A percentile compares a stretch with the other conserved stretches of the same genome.
Conservation (phyloP, 2,888 invertebrate species). For the Cloeon dipterum region DNA sequence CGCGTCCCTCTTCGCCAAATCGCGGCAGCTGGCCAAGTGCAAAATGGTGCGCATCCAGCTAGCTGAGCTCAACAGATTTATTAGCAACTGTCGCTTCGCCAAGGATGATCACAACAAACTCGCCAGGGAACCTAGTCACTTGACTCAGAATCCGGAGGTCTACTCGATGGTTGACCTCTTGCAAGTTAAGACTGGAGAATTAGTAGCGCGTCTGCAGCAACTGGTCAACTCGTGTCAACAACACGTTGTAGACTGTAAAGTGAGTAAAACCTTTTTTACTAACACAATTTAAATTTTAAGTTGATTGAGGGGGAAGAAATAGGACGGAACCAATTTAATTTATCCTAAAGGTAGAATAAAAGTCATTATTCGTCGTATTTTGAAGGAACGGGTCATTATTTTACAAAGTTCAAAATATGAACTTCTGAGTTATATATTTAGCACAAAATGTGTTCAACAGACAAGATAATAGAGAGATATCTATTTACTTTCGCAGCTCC, state of each 20-base stretch:
- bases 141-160: slow-evolving; percentile 36
- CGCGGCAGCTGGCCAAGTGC: slow-evolving; percentile 33
- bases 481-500: too few relatives aligned
- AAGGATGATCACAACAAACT: too few relatives aligned
- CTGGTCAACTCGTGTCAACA: slow-evolving; percentile 31
- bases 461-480: too few relatives aligned
- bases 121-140: slow-evolving; percentile 31
- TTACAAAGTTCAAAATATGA: too few relatives aligned
- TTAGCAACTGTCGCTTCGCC: slow-evolving; percentile 44
- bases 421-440: too few relatives aligned
- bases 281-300: too few relatives aligned
- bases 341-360: too few relatives aligned
- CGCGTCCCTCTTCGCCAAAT: slow-evolving; percentile 35
- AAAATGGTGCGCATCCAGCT: slow-evolving; percentile 38
- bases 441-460: too few relatives aligned
- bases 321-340: too few relatives aligned
- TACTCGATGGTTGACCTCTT: slow-evolving; percentile 52
- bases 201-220: slow-evolving; percentile 29
- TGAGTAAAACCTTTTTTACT: slow-evolving; percentile 16
- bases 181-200: slow-evolving; percentile 33
- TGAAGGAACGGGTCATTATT: too few relatives aligned
- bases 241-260: slow-evolving; percentile 35
- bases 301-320: too few relatives aligned
- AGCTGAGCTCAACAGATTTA: slow-evolving; percentile 42
- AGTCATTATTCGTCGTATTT: too few relatives aligned